Conservation (phyloP, 2,888 invertebrate species). For the Cyaniris semiargus region DNA sequence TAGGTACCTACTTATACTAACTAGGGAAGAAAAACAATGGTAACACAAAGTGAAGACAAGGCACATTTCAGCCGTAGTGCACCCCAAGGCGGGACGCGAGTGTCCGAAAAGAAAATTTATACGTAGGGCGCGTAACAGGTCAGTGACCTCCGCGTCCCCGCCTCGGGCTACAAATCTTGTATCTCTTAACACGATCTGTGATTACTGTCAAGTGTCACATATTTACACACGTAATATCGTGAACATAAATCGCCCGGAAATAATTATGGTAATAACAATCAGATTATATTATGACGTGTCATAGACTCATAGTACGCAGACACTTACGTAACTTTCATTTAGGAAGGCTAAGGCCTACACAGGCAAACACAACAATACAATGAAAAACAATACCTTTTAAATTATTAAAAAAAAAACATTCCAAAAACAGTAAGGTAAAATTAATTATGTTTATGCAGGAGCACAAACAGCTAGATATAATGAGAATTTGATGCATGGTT, state of each 20-base stretch:
- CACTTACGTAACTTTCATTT: no score
- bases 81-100: slow-evolving; percentile 53
- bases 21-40: slow-evolving; percentile 71
- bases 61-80: slow-evolving; percentile 62
- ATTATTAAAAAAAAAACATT: no score
- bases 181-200: slow-evolving; percentile 62
- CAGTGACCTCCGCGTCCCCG: slow-evolving; percentile 60
- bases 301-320: no score
- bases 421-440: no score
- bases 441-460: no score
- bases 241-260: neutral
- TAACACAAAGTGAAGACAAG: slow-evolving; percentile 66
- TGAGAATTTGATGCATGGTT: neutral
- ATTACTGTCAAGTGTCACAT: slow-evolving; percentile 56
- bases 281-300: neutral
- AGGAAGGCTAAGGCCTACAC: no score
- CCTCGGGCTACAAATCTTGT: slow-evolving; percentile 55
- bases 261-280: neutral
- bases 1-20: slow-evolving; percentile 37
- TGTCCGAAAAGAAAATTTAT: slow-evolving; percentile 76
- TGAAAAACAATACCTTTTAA: no score
- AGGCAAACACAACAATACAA: no score
- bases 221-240: slow-evolving; percentile 33
- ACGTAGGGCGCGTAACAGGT: slow-evolving; percentile 64
- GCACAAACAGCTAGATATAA: no score